Base-by-base conservation (phyloP, 1,140 invertebrate genomes). In the Pseudomyrmex cubaensis region DNA sequence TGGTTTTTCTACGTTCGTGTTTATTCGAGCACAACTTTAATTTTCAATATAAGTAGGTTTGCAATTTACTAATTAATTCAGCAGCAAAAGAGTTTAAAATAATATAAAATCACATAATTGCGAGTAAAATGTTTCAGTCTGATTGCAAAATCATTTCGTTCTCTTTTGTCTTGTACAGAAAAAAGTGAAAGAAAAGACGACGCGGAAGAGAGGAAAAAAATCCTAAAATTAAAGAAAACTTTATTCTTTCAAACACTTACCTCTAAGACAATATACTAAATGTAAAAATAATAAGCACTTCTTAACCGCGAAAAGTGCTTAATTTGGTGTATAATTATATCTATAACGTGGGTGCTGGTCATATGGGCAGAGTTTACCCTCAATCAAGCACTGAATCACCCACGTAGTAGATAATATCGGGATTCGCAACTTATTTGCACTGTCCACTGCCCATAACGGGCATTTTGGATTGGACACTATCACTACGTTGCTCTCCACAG, bases 381-480 rank as follows among this genome's bases (percentile, higher is more conserved):
- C 94, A 48, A 96, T 95, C 52, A 96, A 92, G 88, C 95, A 95
- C 63, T 96, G 95, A 5, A 95, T 90, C 2, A 96, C 90, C 96
- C 95, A 96, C 1, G 93, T 94, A 0, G 95, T 95, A 2, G 95
- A 95, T 0, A 96, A 94, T 2, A 96, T 80, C 0, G 95, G 95
- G 54, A 95, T 94, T 61, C 94, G 92, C 84, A 95, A 94, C 20
- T 94, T 89, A 44, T 90, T 93, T 0, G 95, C 95, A 86, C 95
- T 95, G 20, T 95, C 92, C 20, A 95, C 90, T 1, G 95, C 93
- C 90, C 95, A 95, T 17, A 94, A 93, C 0, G 95, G 95, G 87
- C 95, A 96, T 10, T 94, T 94, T 84, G 87, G 92, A 67, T 95
- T 95, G 0, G 95, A 94, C 5, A 96, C 90, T 8, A 96, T 90